phyloP scores from a whole-genome alignment of 2,797 vertebrate genomes.

The Calcarius lapponicus region DNA sequence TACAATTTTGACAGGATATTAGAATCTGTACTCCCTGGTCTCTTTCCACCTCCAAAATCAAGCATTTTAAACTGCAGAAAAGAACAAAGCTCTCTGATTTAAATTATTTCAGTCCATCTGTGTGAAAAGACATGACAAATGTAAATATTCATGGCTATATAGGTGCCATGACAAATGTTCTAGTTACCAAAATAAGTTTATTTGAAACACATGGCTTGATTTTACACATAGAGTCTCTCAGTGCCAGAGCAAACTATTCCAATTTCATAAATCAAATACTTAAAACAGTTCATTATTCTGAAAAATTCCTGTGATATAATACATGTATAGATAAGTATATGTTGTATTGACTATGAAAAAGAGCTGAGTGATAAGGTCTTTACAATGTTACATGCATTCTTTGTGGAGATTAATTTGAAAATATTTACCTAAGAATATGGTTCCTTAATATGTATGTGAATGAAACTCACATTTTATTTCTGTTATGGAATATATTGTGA shows the following conservation, averaged over 20 bases:
- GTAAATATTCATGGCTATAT: not conserved
- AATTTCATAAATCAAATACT: not conserved
- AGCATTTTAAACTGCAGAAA: not conserved
- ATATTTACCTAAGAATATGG: not conserved
- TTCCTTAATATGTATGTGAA: not conserved
- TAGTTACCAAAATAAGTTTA: not conserved
- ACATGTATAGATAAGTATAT: not conserved
- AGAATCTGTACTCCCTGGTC: not conserved
- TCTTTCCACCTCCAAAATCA: not conserved
- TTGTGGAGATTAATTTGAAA: not conserved
- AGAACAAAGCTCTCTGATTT: not conserved
- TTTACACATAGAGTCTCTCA: not conserved
- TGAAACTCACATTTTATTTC: not conserved
- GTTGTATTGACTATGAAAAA: not conserved
- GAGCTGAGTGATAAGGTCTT: not conserved
- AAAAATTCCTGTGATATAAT: not conserved
- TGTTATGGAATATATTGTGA: not conserved
- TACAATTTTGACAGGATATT: not conserved
- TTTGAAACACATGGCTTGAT: not conserved
- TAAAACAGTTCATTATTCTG: not conserved
- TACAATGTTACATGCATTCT: not conserved
- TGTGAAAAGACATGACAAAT: not conserved
- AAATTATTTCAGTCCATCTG: not conserved
- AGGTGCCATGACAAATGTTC: not conserved
- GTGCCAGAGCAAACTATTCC: not conserved